These are phyloP conservation scores for Onychorhynchus coronatus DNA, from an alignment of 2,113 vertebrate species.

Conservation along the genomic window DNA sequence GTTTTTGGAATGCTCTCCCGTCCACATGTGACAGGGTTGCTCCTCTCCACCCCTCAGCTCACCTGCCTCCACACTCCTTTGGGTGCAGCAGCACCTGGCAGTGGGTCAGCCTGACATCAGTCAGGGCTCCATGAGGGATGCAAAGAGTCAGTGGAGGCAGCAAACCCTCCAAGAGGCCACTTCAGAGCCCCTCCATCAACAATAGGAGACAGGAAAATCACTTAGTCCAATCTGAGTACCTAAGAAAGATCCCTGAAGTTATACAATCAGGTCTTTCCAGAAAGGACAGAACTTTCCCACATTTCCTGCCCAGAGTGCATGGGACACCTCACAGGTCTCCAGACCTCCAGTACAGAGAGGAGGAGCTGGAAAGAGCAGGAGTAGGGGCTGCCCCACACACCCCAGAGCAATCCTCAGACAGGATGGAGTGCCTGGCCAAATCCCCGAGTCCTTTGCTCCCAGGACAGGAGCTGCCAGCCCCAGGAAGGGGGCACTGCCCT, in stretches of 20 bases:
- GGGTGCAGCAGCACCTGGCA: not conserved
- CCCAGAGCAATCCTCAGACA: not conserved
- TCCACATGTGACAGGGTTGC: accelerated
- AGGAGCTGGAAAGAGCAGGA: not conserved
- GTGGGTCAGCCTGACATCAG: accelerated
- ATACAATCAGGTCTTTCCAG: not conserved
- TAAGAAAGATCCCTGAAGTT: not conserved
- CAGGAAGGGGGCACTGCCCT: not conserved
- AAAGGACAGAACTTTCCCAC: not conserved
- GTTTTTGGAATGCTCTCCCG: not conserved
- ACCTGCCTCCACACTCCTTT: accelerated
- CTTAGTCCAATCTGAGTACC: not conserved
- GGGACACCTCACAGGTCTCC: accelerated
- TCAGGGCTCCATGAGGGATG: not conserved
- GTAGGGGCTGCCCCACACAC: accelerated
- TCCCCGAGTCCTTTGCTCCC: accelerated
- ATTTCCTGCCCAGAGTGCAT: not conserved
- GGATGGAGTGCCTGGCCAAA: no score
- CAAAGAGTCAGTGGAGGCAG: not conserved
- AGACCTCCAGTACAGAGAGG: not conserved
- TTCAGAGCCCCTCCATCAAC: not conserved
- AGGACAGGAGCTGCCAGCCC: not conserved
- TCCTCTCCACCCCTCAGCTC: not conserved
- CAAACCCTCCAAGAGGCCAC: accelerated
- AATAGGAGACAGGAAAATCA: not conserved